Evolutionary conservation across 1,140 invertebrate genomes (phyloP).

Genomic region (Ceratitis capitata): DNA sequence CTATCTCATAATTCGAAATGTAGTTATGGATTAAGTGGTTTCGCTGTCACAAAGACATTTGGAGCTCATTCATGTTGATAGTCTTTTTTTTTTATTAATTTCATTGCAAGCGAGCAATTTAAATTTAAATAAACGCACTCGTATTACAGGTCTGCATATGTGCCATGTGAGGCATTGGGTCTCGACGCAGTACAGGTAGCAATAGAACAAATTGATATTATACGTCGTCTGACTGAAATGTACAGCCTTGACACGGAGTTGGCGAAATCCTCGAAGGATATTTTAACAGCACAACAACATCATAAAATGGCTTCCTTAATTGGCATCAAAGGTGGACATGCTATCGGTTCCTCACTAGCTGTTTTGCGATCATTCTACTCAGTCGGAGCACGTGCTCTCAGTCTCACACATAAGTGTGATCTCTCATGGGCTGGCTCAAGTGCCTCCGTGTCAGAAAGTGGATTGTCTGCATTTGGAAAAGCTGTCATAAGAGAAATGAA

Average conservation of each 20-base stretch:
- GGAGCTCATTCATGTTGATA: too few species aligned
- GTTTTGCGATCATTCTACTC: slow-evolving; percentile 86
- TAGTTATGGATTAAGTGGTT: too few species aligned
- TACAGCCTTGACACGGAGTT: slow-evolving; percentile 77
- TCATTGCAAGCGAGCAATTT: too few species aligned
- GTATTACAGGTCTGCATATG: slow-evolving; percentile 81
- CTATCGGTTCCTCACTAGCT: slow-evolving; percentile 84
- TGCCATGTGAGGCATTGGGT: slow-evolving; percentile 82
- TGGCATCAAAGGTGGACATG: slow-evolving; percentile 87
- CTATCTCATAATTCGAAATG: too few species aligned
- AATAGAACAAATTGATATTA: slow-evolving; percentile 89
- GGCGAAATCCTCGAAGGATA: slow-evolving; percentile 76
- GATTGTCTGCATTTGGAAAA: slow-evolving; percentile 75
- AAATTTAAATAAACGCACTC: too few species aligned
- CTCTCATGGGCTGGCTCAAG: slow-evolving; percentile 76
- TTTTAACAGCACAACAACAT: slow-evolving; percentile 78
- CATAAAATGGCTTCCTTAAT: slow-evolving; percentile 84
- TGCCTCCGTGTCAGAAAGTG: slow-evolving; percentile 62
- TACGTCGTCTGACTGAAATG: slow-evolving; percentile 83
- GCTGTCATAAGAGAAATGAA: slow-evolving; percentile 88
- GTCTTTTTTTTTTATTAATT: too few species aligned
- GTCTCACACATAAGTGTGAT: slow-evolving; percentile 82
- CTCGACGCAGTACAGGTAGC: slow-evolving; percentile 86
- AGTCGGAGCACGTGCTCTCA: slow-evolving; percentile 83
- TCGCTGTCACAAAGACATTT: too few species aligned